Conservation (phyloP, 2,888 invertebrate genomes). For the Aethes cnicana region DNA sequence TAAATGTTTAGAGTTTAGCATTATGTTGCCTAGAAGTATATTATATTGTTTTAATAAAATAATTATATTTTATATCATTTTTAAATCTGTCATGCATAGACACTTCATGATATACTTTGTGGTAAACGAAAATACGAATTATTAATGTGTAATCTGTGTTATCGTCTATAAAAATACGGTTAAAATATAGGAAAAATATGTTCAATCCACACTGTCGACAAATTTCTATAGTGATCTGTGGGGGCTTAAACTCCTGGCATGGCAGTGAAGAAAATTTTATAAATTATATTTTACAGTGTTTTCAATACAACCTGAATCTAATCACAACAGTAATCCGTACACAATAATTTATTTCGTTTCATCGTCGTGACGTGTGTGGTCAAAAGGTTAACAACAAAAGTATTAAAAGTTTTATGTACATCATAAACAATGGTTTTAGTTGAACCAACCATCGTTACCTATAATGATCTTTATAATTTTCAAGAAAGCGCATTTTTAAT, state of each 20-base stretch:
- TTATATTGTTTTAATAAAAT: constrained; percentile 5
- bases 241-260: no score
- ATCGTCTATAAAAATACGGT: not conserved
- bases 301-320: no score
- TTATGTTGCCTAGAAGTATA: constrained; percentile 21
- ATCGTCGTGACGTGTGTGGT: not conserved
- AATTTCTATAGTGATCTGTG: no score
- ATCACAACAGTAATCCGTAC: no score
- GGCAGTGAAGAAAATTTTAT: no score
- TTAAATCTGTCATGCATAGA: not conserved
- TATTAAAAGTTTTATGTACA: not conserved
- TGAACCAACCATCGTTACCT: not conserved
- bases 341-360: no score
- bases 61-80: constrained; percentile 3
- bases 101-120: no score
- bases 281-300: no score
- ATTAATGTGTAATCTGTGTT: not conserved
- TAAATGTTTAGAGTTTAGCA: constrained; percentile 20
- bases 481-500: not conserved
- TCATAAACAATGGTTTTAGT: not conserved
- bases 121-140: not conserved
- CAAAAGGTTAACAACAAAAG: not conserved
- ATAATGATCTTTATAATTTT: no score
- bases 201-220: no score
- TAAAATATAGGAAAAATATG: no score